Conservation (phyloP, 1,140 invertebrate species). For the Melipona quadrifasciata region DNA sequence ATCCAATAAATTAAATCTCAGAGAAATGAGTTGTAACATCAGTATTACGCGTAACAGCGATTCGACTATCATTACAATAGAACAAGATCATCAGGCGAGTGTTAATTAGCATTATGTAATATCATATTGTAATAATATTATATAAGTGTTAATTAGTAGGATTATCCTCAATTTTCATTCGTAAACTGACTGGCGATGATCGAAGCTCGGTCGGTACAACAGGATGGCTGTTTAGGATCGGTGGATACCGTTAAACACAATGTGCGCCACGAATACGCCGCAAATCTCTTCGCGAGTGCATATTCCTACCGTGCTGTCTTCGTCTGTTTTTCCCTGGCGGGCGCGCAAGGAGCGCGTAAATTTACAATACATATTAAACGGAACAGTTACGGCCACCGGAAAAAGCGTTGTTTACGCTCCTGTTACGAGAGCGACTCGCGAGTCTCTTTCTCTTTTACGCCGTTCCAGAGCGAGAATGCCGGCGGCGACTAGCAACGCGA, state of each 20-base stretch:
- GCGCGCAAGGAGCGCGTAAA: constrained; percentile 12
- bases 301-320: not conserved
- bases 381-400: constrained; percentile 43
- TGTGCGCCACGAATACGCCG: constrained; percentile 26
- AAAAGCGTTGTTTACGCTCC: constrained; percentile 33
- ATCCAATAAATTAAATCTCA: not conserved
- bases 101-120: no score
- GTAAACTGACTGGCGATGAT: constrained; percentile 37
- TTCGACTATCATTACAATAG: not conserved
- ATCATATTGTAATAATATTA: no score
- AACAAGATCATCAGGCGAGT: no score
- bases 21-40: not conserved
- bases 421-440: constrained; percentile 35
- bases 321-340: no score
- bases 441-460: constrained; percentile 28
- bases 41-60: not conserved
- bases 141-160: constrained; percentile 34
- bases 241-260: constrained; percentile 41
- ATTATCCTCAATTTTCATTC: constrained; percentile 27
- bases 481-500: not conserved
- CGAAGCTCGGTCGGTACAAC: not conserved
- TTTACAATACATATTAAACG: constrained; percentile 41
- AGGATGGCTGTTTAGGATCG: constrained; percentile 14
- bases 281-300: no score
- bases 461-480: not conserved